These are phyloP conservation scores for Protonemura montana DNA, from an alignment of 2,888 invertebrate species.

Conservation along the genomic window DNA sequence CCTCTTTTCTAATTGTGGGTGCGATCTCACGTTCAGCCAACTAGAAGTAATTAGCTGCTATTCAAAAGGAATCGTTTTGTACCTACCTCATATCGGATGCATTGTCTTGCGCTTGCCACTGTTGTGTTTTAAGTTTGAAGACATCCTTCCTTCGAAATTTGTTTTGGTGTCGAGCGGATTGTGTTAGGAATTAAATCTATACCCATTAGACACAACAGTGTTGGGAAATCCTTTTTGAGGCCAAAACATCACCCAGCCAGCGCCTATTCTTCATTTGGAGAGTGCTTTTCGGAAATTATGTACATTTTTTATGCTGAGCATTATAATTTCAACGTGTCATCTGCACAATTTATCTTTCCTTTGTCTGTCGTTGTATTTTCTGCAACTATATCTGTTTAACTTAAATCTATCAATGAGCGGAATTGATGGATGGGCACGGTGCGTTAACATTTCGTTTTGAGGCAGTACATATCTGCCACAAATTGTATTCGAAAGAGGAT, in stretches of 20 bases:
- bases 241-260: background rate
- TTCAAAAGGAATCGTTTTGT: slow-evolving; percentile 41
- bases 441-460: background rate
- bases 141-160: slow-evolving; percentile 13
- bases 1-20: slow-evolving; percentile 38
- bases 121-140: slow-evolving; percentile 40
- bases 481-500: background rate
- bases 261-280: background rate
- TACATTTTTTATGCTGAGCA: background rate
- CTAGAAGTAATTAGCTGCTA: slow-evolving; percentile 38
- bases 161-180: slow-evolving; percentile 2
- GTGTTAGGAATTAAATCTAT: background rate
- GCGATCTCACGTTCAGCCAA: slow-evolving; percentile 22
- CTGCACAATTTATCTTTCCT: background rate
- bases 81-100: slow-evolving; percentile 35
- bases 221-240: background rate
- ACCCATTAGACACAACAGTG: background rate
- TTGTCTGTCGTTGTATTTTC: background rate
- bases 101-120: slow-evolving; percentile 17
- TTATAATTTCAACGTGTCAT: background rate
- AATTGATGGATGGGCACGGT: background rate
- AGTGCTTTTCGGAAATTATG: background rate
- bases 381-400: background rate
- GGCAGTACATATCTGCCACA: background rate
- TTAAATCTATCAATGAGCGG: background rate